Evolutionary conservation across 2,797 vertebrate genomes (phyloP).

Genomic region (Scomberomorus guttatus): DNA sequence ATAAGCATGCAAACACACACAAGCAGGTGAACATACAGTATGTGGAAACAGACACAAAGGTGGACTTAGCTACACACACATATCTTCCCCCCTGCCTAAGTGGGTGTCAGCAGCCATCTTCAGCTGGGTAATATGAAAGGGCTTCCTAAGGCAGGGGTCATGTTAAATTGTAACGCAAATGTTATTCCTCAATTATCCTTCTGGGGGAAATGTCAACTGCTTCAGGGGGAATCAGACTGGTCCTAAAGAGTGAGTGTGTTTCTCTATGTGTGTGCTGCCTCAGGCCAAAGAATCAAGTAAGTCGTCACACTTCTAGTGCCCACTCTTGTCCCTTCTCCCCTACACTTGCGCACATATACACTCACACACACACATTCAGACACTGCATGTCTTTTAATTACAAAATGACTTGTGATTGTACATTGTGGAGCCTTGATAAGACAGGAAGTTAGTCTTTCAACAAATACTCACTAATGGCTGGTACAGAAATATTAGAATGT

Average conservation of each 20-base stretch:
- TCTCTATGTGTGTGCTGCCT: constrained; percentile 63
- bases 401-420: constrained; percentile 26
- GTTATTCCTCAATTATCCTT: constrained; percentile 98
- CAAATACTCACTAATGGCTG: background rate
- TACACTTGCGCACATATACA: constrained; percentile 9
- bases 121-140: constrained; percentile 94
- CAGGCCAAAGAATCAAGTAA: constrained; percentile 60
- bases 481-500: background rate
- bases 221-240: constrained; percentile 86
- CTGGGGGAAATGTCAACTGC: constrained; percentile 96
- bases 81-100: constrained; percentile 76
- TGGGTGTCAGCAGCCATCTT: constrained; percentile 89
- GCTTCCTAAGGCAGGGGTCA: constrained; percentile 93
- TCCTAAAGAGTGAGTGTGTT: constrained; percentile 54
- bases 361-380: constrained; percentile 7
- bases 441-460: constrained; percentile 31
- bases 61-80: constrained; percentile 5
- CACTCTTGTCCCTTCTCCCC: constrained; percentile 25
- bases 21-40: constrained; percentile 14
- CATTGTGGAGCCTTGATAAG: constrained; percentile 42
- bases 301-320: constrained; percentile 53
- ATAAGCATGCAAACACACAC: constrained; percentile 22
- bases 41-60: constrained; percentile 9
- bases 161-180: constrained; percentile 98
- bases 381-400: constrained; percentile 34